Base-by-base conservation (phyloP, 2,888 invertebrate genomes). In the Tubiluchus corallicola region DNA sequence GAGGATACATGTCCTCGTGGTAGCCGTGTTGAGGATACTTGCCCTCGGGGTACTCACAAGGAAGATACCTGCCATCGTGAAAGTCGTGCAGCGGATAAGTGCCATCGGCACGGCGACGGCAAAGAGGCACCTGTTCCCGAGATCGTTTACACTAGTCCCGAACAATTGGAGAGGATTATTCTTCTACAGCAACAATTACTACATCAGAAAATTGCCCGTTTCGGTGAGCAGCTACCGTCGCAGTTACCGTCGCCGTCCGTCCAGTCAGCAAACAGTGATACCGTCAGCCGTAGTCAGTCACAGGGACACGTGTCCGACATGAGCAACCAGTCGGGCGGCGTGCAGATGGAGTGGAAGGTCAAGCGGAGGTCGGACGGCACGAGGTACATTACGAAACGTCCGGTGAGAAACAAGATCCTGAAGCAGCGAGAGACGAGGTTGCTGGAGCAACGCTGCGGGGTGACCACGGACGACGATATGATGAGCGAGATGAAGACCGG, bases 391-490 rank as follows among this genome's bases (percentile, higher is more conserved):
- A 77, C 80, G 0, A 68, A 77, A 38, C 64, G 79, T 21, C 79
- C 79, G 15, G 72, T 77, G 1, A 68, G 77, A 40, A 77, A 71
- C 59, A 69, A 74, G 45, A 65, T 78, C 17, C 63, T 78, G 41
- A 73, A 75, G 52, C 77, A 78, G 53, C 64, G 79, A 38, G 77
- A 76, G 2, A 66, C 74, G 46, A 73, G 74, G 54, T 69, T 79
- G 48, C 71, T 70, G 20, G 74, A 76, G 53, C 77, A 80, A 56
- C 66, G 79, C 15, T 70, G 71, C 40, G 75, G 75, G 1, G 68
- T 76, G 44, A 76, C 76, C 1, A 78, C 78, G 0, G 81, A 82
- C 57, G 81, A 82, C 54, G 80, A 82, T 53, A 77, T 79, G 17
- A 71, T 76, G 62, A 79, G 79, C 13, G 80, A 80, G 58, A 68